A percentile compares a stretch with the other conserved stretches of the same genome.
These are phyloP conservation scores for Aphyosemion australe DNA, from an alignment of 2,113 vertebrate genomes.

Conservation along the genomic window DNA sequence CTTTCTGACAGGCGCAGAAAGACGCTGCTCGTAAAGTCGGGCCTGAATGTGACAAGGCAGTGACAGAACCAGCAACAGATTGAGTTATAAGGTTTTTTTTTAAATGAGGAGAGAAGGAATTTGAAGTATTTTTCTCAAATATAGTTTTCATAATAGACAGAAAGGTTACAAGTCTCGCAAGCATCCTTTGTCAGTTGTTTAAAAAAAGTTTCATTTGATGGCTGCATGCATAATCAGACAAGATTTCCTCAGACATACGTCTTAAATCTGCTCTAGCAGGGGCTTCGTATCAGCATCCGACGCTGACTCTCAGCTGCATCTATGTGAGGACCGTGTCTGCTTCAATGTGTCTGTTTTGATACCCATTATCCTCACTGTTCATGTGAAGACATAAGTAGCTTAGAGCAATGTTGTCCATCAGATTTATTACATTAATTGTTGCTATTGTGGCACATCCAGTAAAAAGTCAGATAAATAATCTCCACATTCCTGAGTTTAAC, in stretches of 20 bases:
- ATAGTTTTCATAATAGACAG: constrained; percentile 24
- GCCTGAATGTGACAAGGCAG: constrained; percentile 47
- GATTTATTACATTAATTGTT: constrained; percentile 70
- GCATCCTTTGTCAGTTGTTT: constrained; percentile 25
- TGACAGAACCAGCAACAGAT: constrained; percentile 51
- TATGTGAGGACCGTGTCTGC: constrained; percentile 4
- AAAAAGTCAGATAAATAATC: too few species aligned
- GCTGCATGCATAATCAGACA: constrained; percentile 50
- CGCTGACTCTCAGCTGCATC: constrained; percentile 38
- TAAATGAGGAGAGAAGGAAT: constrained; percentile 51
- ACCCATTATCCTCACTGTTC: constrained; percentile 44
- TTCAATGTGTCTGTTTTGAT: constrained; percentile 20
- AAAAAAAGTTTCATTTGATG: constrained; percentile 34
- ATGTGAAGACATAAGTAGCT: constrained; percentile 59
- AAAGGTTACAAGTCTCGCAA: constrained; percentile 34
- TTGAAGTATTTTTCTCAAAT: constrained; percentile 19
- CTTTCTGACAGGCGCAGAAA: constrained; percentile 59
- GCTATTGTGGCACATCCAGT: constrained; percentile 51
- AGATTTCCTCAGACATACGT: constrained; percentile 43
- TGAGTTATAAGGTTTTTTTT: constrained; percentile 60
- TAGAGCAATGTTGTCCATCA: constrained; percentile 60
- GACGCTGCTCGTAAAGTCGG: constrained; percentile 36
- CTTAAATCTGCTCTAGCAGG: constrained; percentile 51
- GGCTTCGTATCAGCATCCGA: constrained; percentile 54
- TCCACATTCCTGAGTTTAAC: constrained; percentile 49